Evolutionary conservation across 2,888 invertebrate genomes (phyloP), one percentile per base, ranked within the genome.

Genomic region (Clistopyga incitator): DNA sequence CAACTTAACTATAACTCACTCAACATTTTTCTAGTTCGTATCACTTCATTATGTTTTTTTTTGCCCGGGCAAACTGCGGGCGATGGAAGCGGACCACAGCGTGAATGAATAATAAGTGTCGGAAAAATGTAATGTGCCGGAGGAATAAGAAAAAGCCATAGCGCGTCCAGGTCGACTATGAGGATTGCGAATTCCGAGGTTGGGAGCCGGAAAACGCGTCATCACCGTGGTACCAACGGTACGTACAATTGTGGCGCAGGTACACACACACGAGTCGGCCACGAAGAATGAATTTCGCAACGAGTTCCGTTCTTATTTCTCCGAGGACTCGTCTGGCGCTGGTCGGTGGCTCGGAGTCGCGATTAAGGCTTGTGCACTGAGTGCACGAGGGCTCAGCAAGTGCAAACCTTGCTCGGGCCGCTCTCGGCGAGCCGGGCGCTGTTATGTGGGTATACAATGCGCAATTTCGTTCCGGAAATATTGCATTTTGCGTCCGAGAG

Each of bases 381-480:
- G 50, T 68, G 68, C 61, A 59, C 50, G 56, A 64, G 67, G 65
- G 34, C 50, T 68, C 59, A 59, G 59, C 67, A 47, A 67, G 76
- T 59, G 67, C 52, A 56, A 76, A 70, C 50, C 56, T 71, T 50
- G 65, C 25, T 42, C n/a, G 34, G 72, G 47, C 25, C 59, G 72
- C 45, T 59, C 78, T 76, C 42, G 29, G 29, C 59, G 25, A 68
- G 72, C 70, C 67, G 61, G 68, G 18, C 29, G 29, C 71, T 47
- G 64, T 71, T 71, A 67, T 61, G 71, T 50, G 72, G 78, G 70
- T 65, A 68, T 79, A 81, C 83, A 85, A 83, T 81, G 81, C 85
- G 87, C 87, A 88, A 88, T 89, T 88, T 88, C 87, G 86, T 89
- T 85, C 86, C 86, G 86, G 86, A 86, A 89, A 88, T 88, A 88